Evolutionary conservation across 2,888 invertebrate species (phyloP), one percentile per base, ranked within the genome.

Genomic region (Loripinus fragilis): DNA sequence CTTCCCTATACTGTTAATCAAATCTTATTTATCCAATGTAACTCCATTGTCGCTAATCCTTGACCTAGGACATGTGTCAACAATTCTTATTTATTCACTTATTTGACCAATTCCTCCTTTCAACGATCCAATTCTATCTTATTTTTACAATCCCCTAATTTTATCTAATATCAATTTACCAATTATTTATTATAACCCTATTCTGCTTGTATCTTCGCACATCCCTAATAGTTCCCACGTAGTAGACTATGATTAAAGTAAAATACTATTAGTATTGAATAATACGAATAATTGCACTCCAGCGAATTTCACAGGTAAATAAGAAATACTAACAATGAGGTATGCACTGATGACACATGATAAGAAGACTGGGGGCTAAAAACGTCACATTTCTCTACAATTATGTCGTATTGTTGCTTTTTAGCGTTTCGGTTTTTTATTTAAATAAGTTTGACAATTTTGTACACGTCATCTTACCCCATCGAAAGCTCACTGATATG

Each of bases 91-190:
- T 60, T 60, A 60, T 60, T 60, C 60, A 60, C 60, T 60, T 60
- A 60, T 60, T 60, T 60, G 20, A 33, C 17, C 60, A n/a, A 60
- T 60, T 60, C 33, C 60, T 7, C 60, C 15, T 60, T 60, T 60
- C 60, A 60, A 17, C 33, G 17, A 33, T 60, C 33, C 33, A 33
- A 60, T 60, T 60, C 60, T 60, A 60, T 33, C 60, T 60, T 60
- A 60, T 60, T 60, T 60, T 60, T 60, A 60, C 60, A 60, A 60
- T 60, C 60, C 60, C 60, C 60, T 60, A 60, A 60, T 60, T 60
- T 60, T 60, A 60, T 60, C 60, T 60, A 60, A 60, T 60, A 60
- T 60, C 60, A 60, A 60, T 60, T 60, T 60, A 60, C 60, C 60
- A 33, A 60, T 60, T 60, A 60, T 60, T 33, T 60, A 33, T 60